These are phyloP conservation scores for Brachionus paranguensis DNA, from an alignment of 1,140 invertebrate genomes.

Conservation along the genomic window DNA sequence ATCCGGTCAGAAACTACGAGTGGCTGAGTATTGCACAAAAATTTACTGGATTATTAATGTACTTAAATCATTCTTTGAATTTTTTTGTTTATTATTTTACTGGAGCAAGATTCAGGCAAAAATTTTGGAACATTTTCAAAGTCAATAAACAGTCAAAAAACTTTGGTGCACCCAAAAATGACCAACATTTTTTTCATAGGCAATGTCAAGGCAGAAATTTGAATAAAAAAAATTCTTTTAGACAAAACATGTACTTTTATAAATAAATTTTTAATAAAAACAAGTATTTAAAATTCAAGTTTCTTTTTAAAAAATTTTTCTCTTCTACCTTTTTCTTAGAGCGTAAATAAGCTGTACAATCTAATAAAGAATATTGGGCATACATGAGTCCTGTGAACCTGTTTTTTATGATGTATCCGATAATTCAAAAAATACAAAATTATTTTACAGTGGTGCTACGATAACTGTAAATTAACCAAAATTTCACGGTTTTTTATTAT, in stretches of 20 bases:
- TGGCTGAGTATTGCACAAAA: not conserved
- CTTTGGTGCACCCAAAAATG: not conserved
- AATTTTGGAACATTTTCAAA: not conserved
- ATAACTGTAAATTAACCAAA: too few species aligned
- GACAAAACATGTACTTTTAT: not conserved
- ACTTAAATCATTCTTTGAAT: slow-evolving; percentile 35
- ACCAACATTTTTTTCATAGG: not conserved
- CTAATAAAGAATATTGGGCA: too few species aligned
- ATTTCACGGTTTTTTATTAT: too few species aligned
- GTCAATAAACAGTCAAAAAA: not conserved
- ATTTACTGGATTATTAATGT: not conserved
- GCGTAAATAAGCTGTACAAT: too few species aligned
- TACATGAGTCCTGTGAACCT: too few species aligned
- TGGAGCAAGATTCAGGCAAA: not conserved
- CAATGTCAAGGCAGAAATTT: not conserved
- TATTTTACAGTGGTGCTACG: too few species aligned
- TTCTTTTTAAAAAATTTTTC: too few species aligned
- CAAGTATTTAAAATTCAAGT: not conserved
- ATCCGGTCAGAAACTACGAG: not conserved
- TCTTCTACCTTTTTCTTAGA: too few species aligned
- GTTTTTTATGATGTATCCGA: too few species aligned
- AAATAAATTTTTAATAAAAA: not conserved
- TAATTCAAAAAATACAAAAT: too few species aligned
- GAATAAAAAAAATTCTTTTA: not conserved
- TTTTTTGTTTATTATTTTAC: slow-evolving; percentile 23